Evolutionary conservation across 2,888 invertebrate species (phyloP).

Genomic region (Aleiodes testaceus): DNA sequence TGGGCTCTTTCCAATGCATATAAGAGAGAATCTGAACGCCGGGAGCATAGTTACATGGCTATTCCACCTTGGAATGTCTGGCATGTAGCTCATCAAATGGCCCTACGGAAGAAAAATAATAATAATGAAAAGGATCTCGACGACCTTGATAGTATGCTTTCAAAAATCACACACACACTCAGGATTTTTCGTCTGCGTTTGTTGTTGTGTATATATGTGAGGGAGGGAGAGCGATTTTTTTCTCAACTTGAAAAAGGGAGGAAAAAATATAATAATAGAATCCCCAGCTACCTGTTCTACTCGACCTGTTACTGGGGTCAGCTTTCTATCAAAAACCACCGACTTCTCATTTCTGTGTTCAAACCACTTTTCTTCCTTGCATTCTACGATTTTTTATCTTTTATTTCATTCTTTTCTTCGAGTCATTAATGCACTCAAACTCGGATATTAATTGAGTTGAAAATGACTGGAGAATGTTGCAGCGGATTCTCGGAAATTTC

Average conservation of each 20-base stretch:
- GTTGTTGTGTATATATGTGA: background rate
- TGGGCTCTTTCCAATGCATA: constrained; percentile 12
- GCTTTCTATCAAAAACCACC: constrained; percentile 31
- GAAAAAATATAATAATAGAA: background rate
- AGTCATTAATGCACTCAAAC: too few species aligned
- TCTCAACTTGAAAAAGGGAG: too few species aligned
- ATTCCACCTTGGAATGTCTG: constrained; percentile 68
- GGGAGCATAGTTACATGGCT: constrained; percentile 56
- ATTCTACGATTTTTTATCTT: background rate
- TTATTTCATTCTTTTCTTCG: too few species aligned
- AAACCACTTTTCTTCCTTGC: constrained; percentile 1
- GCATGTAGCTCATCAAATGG: constrained; percentile 71
- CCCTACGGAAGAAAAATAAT: constrained; percentile 52
- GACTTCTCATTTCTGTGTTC: constrained; percentile 20
- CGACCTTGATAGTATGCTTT: constrained; percentile 63
- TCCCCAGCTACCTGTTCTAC: constrained; percentile 32
- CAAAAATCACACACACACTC: constrained; percentile 22
- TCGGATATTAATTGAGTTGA: too few species aligned
- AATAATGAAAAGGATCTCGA: constrained; percentile 61
- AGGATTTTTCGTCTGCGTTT: background rate
- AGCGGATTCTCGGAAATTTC: too few species aligned
- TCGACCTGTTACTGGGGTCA: constrained; percentile 31
- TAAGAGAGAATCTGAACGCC: constrained; percentile 30
- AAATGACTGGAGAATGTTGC: too few species aligned
- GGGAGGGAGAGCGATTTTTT: background rate